These are phyloP conservation scores for Galbula dea DNA, from an alignment of 2,113 vertebrate species.

Conservation along the genomic window DNA sequence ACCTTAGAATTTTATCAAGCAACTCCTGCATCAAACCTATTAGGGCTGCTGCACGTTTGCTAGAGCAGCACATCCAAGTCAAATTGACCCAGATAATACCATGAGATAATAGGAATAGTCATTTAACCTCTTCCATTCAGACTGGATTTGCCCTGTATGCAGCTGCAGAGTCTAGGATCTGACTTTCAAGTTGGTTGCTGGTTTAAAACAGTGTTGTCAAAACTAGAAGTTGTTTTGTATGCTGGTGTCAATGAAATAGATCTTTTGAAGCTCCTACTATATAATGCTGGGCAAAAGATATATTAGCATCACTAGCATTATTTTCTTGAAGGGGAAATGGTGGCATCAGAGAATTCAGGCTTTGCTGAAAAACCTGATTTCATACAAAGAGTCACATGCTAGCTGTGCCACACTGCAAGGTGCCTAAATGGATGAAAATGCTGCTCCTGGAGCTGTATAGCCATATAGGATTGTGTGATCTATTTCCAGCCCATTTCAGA, in stretches of 20 bases:
- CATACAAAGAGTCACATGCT: background rate
- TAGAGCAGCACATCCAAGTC: background rate
- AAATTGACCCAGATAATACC: background rate
- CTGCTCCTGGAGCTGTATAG: background rate
- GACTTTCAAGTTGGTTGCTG: background rate
- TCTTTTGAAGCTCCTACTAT: background rate
- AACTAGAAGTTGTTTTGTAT: background rate
- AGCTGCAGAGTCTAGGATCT: background rate
- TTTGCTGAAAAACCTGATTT: background rate
- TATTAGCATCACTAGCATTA: background rate
- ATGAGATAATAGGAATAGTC: background rate
- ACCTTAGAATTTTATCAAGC: background rate
- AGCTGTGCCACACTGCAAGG: background rate
- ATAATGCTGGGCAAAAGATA: background rate
- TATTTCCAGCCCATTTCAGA: background rate
- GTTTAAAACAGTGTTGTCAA: background rate
- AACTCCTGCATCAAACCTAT: background rate
- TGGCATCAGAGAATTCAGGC: background rate
- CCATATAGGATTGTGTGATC: background rate
- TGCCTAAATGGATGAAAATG: background rate
- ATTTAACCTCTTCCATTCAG: background rate
- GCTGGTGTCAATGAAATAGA: background rate
- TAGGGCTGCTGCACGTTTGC: background rate
- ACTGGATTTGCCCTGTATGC: background rate
- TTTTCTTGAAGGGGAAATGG: slow-evolving; percentile 10